Conservation (phyloP, 2,113 vertebrate genomes). For the Nyctereutes procyonoides region DNA sequence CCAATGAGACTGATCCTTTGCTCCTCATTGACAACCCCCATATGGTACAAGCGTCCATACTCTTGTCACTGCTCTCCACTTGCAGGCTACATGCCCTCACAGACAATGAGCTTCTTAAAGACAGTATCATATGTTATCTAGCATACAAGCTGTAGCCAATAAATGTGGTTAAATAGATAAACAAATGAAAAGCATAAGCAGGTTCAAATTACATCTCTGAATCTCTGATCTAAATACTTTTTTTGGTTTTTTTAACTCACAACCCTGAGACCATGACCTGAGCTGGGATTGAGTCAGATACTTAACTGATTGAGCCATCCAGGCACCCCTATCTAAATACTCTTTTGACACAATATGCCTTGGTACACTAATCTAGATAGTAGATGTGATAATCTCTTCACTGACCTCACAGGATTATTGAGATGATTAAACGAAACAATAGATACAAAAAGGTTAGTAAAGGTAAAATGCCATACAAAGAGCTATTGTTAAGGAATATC, state of each 20-base stretch:
- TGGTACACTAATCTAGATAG: neutral
- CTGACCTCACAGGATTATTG: neutral
- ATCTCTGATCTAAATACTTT: neutral
- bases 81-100: neutral
- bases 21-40: neutral
- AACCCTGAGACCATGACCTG: neutral
- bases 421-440: neutral
- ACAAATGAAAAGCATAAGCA: neutral
- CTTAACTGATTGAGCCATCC: neutral
- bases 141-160: neutral
- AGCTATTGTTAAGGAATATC: neutral
- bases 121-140: neutral
- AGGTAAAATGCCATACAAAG: slow-evolving; percentile 24
- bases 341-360: neutral
- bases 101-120: neutral
- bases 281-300: neutral
- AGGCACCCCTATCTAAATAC: neutral
- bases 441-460: neutral
- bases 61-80: neutral
- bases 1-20: neutral
- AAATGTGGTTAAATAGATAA: neutral
- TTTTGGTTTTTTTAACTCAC: neutral
- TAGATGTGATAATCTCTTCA: neutral
- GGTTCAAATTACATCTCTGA: neutral
- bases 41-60: neutral